Percentiles rank a stretch among this genome's conserved stretches.
These are phyloP conservation scores for Grammomys surdaster DNA, from an alignment of 2,113 vertebrate genomes.

Conservation along the genomic window DNA sequence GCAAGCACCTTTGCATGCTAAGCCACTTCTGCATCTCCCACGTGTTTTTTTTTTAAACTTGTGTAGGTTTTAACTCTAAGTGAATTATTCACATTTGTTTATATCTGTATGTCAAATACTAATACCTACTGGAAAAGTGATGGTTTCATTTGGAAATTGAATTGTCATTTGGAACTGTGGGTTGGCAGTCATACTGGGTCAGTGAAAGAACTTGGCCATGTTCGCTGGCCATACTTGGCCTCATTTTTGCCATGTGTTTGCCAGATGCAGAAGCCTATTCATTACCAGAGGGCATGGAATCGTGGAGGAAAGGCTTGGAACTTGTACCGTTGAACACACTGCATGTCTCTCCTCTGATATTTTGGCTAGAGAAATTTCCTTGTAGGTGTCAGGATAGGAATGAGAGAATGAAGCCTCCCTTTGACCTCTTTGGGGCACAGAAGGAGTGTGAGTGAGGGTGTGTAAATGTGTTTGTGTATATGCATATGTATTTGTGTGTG, in stretches of 20 bases:
- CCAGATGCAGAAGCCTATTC: constrained; percentile 70
- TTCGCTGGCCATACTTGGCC: constrained; percentile 68
- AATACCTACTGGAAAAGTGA: constrained; percentile 44
- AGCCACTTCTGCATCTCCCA: not conserved
- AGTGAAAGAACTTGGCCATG: constrained; percentile 64
- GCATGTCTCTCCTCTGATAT: constrained; percentile 31
- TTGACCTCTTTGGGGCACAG: not conserved
- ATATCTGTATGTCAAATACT: constrained; percentile 14
- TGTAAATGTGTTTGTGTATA: not conserved
- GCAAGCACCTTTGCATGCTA: not conserved
- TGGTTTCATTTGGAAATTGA: constrained; percentile 63
- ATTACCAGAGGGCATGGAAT: constrained; percentile 62
- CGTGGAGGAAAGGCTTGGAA: constrained; percentile 61
- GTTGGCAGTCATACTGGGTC: constrained; percentile 62
- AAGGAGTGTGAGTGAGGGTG: not conserved
- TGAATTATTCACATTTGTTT: not conserved
- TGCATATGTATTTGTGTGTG: not conserved
- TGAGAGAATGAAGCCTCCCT: not conserved
- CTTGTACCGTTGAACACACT: constrained; percentile 5
- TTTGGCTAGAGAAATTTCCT: constrained; percentile 34
- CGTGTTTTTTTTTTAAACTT: not conserved
- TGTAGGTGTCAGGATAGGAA: not conserved
- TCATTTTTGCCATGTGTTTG: constrained; percentile 75
- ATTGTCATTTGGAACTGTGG: constrained; percentile 63
- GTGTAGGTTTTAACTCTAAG: constrained; percentile 20